A percentile compares a stretch with the other conserved stretches of the same genome.
Conservation (phyloP, 1,140 invertebrate genomes). For the Hyphantria cunea region DNA sequence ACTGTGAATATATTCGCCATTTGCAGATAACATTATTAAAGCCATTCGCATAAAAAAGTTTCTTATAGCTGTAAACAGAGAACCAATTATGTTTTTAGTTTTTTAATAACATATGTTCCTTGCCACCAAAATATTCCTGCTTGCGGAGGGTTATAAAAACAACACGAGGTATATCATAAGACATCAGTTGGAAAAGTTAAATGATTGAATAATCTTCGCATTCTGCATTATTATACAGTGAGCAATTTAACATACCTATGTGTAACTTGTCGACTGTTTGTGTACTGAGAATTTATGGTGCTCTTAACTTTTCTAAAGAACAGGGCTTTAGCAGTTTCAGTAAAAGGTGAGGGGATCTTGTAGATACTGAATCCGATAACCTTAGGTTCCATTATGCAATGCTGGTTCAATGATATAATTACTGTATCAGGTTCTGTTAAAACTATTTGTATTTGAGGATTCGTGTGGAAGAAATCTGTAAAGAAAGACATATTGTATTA, state of each 20-base stretch:
- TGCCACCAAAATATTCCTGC: too few species aligned
- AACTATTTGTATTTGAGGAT: constrained; percentile 93
- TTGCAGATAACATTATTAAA: not conserved
- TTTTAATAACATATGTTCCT: too few species aligned
- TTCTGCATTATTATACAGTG: too few species aligned
- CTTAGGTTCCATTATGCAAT: constrained; percentile 95
- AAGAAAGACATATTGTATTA: not conserved
- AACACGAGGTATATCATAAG: too few species aligned
- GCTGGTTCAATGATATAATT: constrained; percentile 94
- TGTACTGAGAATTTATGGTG: constrained; percentile 94
- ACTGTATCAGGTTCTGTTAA: constrained; percentile 91
- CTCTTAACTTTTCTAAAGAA: constrained; percentile 96
- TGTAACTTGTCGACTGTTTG: constrained; percentile 94
- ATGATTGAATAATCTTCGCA: too few species aligned
- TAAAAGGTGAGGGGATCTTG: constrained; percentile 82
- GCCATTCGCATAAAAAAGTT: not conserved
- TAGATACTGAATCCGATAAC: constrained; percentile 97
- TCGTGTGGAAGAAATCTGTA: constrained; percentile 96
- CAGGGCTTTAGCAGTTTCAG: constrained; percentile 85
- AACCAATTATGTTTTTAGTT: too few species aligned
- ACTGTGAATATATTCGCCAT: not conserved
- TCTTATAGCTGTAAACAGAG: too few species aligned
- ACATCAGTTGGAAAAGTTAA: too few species aligned
- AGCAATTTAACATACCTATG: constrained; percentile 61
- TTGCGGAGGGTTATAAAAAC: too few species aligned